These are phyloP conservation scores for Hoplostethus atlanticus DNA, from an alignment of 2,797 vertebrate genomes.

Conservation along the genomic window DNA sequence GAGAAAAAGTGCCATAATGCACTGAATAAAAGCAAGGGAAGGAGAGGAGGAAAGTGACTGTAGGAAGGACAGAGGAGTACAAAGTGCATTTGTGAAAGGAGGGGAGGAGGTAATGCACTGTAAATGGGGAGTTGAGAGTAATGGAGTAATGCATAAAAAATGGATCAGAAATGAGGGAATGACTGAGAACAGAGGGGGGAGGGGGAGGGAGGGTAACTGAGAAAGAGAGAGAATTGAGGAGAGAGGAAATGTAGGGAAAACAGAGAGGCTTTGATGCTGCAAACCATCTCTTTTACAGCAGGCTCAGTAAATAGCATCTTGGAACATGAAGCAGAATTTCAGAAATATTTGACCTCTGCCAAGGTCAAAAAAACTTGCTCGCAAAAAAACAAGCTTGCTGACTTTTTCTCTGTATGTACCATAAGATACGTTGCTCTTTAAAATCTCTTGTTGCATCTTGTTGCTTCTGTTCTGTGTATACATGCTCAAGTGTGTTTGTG, in stretches of 20 bases:
- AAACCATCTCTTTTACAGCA: conserved; percentile 31
- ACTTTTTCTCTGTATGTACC: conserved; percentile 38
- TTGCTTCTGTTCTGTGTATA: conserved; percentile 28
- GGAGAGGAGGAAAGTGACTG: conserved; percentile 50
- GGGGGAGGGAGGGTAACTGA: conserved; percentile 30
- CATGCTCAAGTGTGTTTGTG: background rate
- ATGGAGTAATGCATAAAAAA: conserved; percentile 84
- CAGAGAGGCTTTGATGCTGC: conserved; percentile 36
- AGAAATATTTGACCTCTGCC: conserved; percentile 55
- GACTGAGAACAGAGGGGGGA: conserved; percentile 45
- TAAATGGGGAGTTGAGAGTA: conserved; percentile 78
- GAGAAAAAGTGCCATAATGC: conserved; percentile 62
- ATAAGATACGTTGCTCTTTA: conserved; percentile 46
- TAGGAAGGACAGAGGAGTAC: conserved; percentile 54
- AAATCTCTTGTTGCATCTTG: conserved; percentile 61
- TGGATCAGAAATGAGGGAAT: conserved; percentile 81
- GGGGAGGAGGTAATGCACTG: conserved; percentile 76
- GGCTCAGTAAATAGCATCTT: conserved; percentile 48
- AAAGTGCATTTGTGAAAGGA: conserved; percentile 75
- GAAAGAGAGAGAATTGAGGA: conserved; percentile 48
- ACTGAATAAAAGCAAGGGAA: conserved; percentile 43
- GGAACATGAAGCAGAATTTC: conserved; percentile 33
- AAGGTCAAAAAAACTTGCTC: conserved; percentile 49
- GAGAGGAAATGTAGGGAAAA: conserved; percentile 31
- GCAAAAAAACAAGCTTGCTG: conserved; percentile 18